Conservation (phyloP, 2,888 invertebrate genomes). For the Sympetrum striolatum region DNA sequence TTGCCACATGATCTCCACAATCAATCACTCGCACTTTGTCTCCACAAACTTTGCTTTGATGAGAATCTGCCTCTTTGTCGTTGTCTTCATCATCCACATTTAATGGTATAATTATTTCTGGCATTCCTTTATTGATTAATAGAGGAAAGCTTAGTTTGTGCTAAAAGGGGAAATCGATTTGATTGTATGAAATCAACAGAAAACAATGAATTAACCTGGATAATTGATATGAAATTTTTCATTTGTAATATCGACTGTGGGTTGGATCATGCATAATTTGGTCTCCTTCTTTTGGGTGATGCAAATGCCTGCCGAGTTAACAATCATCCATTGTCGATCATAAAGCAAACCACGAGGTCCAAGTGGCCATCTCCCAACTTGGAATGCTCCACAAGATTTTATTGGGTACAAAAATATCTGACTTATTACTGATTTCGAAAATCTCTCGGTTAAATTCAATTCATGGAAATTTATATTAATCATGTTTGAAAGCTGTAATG, state of each 20-base stretch:
- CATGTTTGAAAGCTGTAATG: too few species aligned
- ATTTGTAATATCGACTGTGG: conserved; percentile 70
- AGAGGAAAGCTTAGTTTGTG: background rate
- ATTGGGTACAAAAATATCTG: conserved; percentile 81
- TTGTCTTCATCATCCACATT: conserved; percentile 53
- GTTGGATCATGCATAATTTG: conserved; percentile 78
- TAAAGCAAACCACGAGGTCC: conserved; percentile 80
- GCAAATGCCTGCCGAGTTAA: conserved; percentile 79
- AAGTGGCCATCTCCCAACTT: conserved; percentile 75
- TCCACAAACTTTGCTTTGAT: conserved; percentile 85
- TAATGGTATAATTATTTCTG: conserved; percentile 64
- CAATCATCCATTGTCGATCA: conserved; percentile 94
- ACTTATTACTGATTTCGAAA: conserved; percentile 53
- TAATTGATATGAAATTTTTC: conserved; percentile 66
- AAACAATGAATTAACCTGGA: conserved; percentile 61
- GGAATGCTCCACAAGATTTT: conserved; percentile 87
- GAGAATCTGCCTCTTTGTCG: conserved; percentile 54
- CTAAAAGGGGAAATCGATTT: too few species aligned
- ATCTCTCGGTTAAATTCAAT: too few species aligned
- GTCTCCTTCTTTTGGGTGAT: conserved; percentile 88
- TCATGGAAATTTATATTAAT: too few species aligned
- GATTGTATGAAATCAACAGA: background rate
- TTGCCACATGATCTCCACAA: conserved; percentile 80
- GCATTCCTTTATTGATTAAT: conserved; percentile 60
- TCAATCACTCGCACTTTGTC: conserved; percentile 80